Percentiles rank a stretch among this genome's conserved stretches.
phyloP scores from a whole-genome alignment of 2,888 invertebrate species.

The Oxyteleia sp. region DNA sequence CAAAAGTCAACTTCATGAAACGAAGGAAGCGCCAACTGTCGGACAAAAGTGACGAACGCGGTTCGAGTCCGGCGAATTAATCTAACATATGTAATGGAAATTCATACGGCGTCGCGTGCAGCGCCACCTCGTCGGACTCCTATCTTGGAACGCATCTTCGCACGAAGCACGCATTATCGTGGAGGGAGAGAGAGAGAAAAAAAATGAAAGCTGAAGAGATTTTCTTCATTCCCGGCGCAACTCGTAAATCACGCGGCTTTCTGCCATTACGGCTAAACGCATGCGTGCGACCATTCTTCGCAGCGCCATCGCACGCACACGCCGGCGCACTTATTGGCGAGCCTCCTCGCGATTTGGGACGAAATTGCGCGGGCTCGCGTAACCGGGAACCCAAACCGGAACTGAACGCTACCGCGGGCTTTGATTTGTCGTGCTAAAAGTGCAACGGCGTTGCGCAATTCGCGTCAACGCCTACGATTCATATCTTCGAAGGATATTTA shows the following conservation, averaged over 20 bases:
- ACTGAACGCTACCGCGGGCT: constrained; percentile 33
- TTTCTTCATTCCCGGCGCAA: constrained; percentile 56
- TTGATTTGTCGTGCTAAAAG: constrained; percentile 46
- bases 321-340: constrained; percentile 21
- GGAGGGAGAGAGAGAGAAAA: constrained; percentile 43
- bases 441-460: constrained; percentile 43
- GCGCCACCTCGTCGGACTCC: constrained; percentile 28
- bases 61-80: background rate
- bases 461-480: constrained; percentile 50
- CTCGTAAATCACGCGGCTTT: constrained; percentile 63
- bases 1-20: background rate
- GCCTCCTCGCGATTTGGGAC: too few species aligned
- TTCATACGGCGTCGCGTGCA: constrained; percentile 36
- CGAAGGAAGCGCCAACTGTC: constrained; percentile 1
- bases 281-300: constrained; percentile 41
- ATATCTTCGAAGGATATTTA: constrained; percentile 52
- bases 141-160: constrained; percentile 44
- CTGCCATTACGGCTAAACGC: constrained; percentile 53
- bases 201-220: constrained; percentile 63
- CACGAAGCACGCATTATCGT: constrained; percentile 21
- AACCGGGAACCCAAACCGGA: constrained; percentile 33
- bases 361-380: constrained; percentile 3
- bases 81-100: constrained; percentile 8
- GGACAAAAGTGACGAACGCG: background rate
- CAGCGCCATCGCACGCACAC: constrained; percentile 29